phyloP scores from a whole-genome alignment of 2,113 vertebrate genomes.

The Spilogale gracilis region DNA sequence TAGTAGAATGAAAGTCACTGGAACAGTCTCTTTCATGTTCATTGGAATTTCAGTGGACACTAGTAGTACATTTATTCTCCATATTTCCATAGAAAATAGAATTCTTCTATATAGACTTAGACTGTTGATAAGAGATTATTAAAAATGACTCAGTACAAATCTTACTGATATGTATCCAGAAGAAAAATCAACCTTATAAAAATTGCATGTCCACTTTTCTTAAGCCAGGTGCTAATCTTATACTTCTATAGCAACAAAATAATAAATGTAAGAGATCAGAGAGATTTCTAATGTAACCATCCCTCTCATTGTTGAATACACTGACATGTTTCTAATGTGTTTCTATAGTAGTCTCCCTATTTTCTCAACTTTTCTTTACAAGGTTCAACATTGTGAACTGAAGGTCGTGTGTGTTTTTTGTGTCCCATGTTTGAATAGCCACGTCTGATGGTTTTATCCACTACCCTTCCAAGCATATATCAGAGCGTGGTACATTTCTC shows the following conservation, averaged over 20 bases:
- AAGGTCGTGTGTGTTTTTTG: background rate
- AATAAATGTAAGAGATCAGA: background rate
- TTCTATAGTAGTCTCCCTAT: background rate
- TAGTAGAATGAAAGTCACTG: background rate
- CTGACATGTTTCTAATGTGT: background rate
- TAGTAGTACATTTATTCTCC: background rate
- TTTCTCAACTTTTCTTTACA: background rate
- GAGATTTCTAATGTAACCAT: background rate
- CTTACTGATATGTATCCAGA: background rate
- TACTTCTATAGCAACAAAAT: background rate
- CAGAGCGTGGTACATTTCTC: too few relatives aligned
- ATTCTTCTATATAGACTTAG: background rate
- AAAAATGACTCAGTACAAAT: background rate
- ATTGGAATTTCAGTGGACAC: background rate
- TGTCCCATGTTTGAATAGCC: background rate
- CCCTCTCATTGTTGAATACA: background rate
- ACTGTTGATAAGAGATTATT: background rate
- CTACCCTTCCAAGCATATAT: background rate
- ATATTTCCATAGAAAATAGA: background rate
- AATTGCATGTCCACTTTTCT: background rate
- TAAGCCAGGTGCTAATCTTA: background rate
- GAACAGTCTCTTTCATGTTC: background rate
- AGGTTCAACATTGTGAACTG: background rate
- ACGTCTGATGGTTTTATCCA: background rate
- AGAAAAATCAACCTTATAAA: background rate